Evolutionary conservation across 2,888 invertebrate species (phyloP).

Genomic region (Dexiosoma caninum): DNA sequence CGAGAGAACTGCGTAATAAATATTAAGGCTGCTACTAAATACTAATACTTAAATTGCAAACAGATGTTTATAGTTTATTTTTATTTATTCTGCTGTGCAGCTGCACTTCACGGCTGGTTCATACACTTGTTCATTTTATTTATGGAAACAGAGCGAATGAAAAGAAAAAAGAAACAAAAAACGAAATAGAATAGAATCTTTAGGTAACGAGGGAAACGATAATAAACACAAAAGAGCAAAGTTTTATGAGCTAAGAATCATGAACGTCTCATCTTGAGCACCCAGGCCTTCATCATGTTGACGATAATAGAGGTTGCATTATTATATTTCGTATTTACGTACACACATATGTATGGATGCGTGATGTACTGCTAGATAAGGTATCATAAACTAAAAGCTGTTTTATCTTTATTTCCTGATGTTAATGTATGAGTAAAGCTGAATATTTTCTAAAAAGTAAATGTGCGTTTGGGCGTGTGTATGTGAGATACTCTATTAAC

Average conservation of each 20-base stretch:
- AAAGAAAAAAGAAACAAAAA: background rate
- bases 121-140: background rate
- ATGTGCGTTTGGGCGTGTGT: background rate
- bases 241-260: slow-evolving; percentile 22
- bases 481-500: background rate
- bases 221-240: background rate
- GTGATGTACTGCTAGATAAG: background rate
- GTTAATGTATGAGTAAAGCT: background rate
- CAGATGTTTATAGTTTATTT: slow-evolving; percentile 35
- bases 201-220: slow-evolving; percentile 16
- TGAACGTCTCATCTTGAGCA: slow-evolving; percentile 21
- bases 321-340: background rate
- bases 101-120: background rate
- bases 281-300: slow-evolving; percentile 7
- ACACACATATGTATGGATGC: background rate
- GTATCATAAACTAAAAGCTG: slow-evolving; percentile 39
- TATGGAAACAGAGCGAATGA: background rate
- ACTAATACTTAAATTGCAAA: slow-evolving; percentile 6
- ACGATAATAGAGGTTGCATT: background rate
- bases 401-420: slow-evolving; percentile 16
- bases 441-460: background rate
- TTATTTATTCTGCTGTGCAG: background rate
- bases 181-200: background rate
- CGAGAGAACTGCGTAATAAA: slow-evolving; percentile 8
- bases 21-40: slow-evolving; percentile 1